Conservation (phyloP, 2,113 vertebrate species). For the Delphinapterus leucas region DNA sequence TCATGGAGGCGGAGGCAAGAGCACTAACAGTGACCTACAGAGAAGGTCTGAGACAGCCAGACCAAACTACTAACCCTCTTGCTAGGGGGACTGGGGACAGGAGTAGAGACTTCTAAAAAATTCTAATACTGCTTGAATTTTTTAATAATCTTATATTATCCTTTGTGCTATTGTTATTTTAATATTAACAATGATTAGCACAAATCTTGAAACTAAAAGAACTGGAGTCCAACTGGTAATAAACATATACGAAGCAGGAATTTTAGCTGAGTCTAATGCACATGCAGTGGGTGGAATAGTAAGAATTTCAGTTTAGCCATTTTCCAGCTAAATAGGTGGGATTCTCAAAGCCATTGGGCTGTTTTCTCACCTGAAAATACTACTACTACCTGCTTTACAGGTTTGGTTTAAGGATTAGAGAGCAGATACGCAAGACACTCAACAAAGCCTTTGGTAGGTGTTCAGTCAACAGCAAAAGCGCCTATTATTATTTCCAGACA, state of each 20-base stretch:
- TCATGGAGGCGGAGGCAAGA: accelerated
- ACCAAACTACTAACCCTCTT: neutral
- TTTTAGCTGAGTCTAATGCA: neutral
- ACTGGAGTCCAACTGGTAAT: neutral
- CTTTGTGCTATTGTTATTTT: neutral
- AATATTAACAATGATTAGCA: neutral
- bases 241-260: neutral
- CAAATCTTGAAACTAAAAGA: neutral
- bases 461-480: neutral
- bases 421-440: neutral
- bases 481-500: neutral
- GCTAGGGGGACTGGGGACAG: neutral
- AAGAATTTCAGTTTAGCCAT: neutral
- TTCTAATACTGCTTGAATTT: neutral
- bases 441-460: neutral
- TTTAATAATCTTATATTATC: neutral
- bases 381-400: neutral
- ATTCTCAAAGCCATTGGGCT: neutral
- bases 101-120: neutral
- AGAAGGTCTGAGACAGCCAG: neutral
- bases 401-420: neutral
- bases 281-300: neutral
- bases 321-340: neutral
- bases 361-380: neutral
- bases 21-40: neutral